Base-by-base conservation (phyloP, 2,113 vertebrate species). In the Arizona elegans region DNA sequence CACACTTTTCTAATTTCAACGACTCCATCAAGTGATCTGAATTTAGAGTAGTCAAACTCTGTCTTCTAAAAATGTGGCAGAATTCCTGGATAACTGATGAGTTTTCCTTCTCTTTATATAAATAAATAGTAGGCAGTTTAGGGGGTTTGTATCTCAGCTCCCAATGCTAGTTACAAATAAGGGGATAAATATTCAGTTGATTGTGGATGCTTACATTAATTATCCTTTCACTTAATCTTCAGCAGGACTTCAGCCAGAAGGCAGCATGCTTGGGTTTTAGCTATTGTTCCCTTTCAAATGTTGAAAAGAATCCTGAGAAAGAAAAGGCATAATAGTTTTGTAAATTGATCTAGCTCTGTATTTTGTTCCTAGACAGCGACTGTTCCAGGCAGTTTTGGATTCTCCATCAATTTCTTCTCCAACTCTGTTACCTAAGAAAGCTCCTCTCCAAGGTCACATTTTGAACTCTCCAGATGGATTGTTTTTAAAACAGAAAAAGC, bases 381-480 rank as follows among this genome's bases (percentile, higher is more conserved):
- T 99, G 95, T 96, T 98, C 58, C 97, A 97, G 95, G 89, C 96
- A 70, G 95, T 96, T 88, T 95, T 98, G 92, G 98, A 98, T 52
- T 96, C 98, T 53, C 97, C 98, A 3, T 97, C 97, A 0, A 89
- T 95, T 65, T 98, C 98, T 0, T 96, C 98, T 26, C 95, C 96
- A 3, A 93, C 93, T 11, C 97, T 96, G 5, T 89, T 62, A 12
- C 93, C 94, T 89, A 96, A 96, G 87, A 90, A 1, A 8, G 65
- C 96, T 3, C 50, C 95, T 38, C 95, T 96, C 89, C 97, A 97
- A 95, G 95, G 95, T 23, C 97, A 86, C 17, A 70, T 65, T 91
- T 56, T 92, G n/a, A 15, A 96, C 88, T 91, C 94, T 59, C 86
- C 2, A 43, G 85, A 92, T 81, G 95, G 47, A 21, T 59, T 96